Evolutionary conservation across 2,888 invertebrate genomes (phyloP), one percentile per base, ranked within the genome.

Genomic region (Amphipoea lucens): DNA sequence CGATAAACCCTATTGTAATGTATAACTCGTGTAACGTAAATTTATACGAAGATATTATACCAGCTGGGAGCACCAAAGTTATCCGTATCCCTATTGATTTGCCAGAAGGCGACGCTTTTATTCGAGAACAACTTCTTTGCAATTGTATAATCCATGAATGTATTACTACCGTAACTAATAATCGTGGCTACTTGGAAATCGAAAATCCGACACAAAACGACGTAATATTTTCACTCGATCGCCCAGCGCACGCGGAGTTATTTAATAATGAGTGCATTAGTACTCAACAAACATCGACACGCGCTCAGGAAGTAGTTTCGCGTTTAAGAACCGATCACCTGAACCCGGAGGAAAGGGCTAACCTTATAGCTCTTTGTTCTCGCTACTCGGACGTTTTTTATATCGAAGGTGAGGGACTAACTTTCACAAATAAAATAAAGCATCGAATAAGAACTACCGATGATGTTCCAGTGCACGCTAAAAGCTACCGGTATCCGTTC

Each of bases 261-360:
- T 70, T 63, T 51, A 70, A 76, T 70, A 63, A 29, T 12, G 51
- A 70, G 70, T 68, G 68, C 67, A 60, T 2, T 12, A 29, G 51
- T 12, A 69, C 51, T 20, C 51, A 51, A 36, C 51, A 29, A 69
- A 36, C 2, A 20, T 9, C 74, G 4, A 66, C 42, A 1, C 63
- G 63, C 36, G 65, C 4, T 1, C 42, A 51, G 20, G 57, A 74
- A 36, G 75, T 76, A 40, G 7, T 63, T 51, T 70, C 69, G n/a
- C 69, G n/a, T n/a, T 51, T 76, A 6, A 51, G 76, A n/a, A 76
- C 23, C 3, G 62, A 76, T 2, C 76, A 76, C 40, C 69, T 69
- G 17, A 76, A 76, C 2, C 17, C 51, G 11, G 76, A 76, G 11
- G 63, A 76, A 12, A 54, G 23, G 29, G 62, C 45, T 17, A 76